Base-by-base conservation (phyloP, 1,140 invertebrate genomes). In the Venturia canescens region DNA sequence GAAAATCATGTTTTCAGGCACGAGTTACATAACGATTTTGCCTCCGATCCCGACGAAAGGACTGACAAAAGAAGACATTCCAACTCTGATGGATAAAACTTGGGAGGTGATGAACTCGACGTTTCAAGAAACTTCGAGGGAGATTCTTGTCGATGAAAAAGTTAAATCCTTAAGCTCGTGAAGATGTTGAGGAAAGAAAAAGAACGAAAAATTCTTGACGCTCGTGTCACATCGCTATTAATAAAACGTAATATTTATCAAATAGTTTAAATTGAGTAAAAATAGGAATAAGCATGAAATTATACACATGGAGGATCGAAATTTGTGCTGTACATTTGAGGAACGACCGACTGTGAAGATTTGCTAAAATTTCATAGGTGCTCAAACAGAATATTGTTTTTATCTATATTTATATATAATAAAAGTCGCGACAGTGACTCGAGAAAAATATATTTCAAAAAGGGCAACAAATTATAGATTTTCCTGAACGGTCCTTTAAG, bases 1-100 rank as follows among this genome's bases (percentile, higher is more conserved):
- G 4, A n/a, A 50, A n/a, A n/a, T 34, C 31, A 53, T 77, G 67
- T 72, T 92, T 92, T 81, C 90, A 94, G 96, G 96, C 74, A 92
- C 93, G 57, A 93, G 93, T 83, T 93, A 94, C 16, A 94, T 97
- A 34, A 94, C 94, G 44, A 95, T 97, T 88, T 88, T 97, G 82
- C 96, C 96, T 0, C 88, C 94, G 60, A 95, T 96, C 83, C 87
- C 93, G 66, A 96, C 96, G 0, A 90, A 93, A 69, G 94, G 94
- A 48, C 86, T 94, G 57, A 93, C 90, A 0, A 95, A 94, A 85
- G 94, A 95, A 0, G 92, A 96, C 86, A 92, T 97, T 77, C 89
- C 92, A 0, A 79, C 92, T n/a, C 84, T 97, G n/a, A 93, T 96
- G 34, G 93, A 95, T 0, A 92, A 94, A 80, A 93, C 94, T 29